Evolutionary conservation across 2,113 vertebrate genomes (phyloP).

Genomic region (Lontra canadensis): DNA sequence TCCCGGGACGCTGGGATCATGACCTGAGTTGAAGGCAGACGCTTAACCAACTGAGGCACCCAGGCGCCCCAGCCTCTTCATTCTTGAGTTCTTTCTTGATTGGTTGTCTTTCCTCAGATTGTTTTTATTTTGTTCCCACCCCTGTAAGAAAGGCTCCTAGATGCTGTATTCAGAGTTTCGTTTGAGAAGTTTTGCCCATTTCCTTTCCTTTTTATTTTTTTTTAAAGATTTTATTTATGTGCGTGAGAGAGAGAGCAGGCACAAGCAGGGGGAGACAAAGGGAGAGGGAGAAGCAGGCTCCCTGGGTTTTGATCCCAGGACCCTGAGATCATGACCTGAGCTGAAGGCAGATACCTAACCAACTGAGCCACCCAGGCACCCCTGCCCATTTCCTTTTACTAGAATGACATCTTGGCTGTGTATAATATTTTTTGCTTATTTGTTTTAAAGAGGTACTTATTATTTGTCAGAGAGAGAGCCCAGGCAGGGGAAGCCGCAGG

Average conservation of each 20-base stretch:
- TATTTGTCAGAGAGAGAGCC: no score
- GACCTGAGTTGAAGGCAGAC: no score
- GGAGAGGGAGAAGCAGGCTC: no score
- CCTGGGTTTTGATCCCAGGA: background rate
- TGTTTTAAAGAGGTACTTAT: no score
- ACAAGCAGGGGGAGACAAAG: no score
- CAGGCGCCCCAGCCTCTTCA: background rate
- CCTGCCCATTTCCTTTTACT: background rate
- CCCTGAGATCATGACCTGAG: background rate
- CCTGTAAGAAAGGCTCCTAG: background rate
- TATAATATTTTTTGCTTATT: background rate
- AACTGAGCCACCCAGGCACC: background rate
- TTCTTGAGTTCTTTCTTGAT: background rate
- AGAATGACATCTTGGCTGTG: background rate
- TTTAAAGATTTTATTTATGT: background rate
- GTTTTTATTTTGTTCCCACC: background rate
- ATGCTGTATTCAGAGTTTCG: background rate
- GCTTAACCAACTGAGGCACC: no score
- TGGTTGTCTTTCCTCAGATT: background rate
- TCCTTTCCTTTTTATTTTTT: background rate
- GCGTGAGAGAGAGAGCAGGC: no score
- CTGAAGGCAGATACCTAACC: background rate
- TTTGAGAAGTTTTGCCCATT: conserved; percentile 13
- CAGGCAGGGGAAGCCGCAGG: no score
- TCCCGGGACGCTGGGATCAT: no score